Percentiles rank a stretch among this genome's conserved stretches.
phyloP scores from a whole-genome alignment of 2,113 vertebrate genomes.

The Fulmarus glacialis region DNA sequence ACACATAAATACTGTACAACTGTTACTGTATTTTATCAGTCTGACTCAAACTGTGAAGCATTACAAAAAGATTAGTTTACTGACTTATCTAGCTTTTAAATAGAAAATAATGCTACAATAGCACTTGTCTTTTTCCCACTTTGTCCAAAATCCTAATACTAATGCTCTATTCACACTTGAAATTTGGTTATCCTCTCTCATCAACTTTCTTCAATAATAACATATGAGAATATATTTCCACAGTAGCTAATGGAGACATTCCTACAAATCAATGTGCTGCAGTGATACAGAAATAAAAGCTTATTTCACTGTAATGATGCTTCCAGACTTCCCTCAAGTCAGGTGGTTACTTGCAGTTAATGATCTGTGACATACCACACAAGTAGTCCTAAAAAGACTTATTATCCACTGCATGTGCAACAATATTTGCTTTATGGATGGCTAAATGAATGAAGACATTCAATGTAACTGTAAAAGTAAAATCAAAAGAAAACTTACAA shows the following conservation, averaged over 20 bases:
- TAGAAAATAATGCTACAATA: slow-evolving; percentile 26
- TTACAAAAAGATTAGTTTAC: not conserved
- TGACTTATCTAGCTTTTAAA: not conserved
- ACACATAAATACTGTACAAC: not conserved
- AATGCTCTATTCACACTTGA: slow-evolving; percentile 31
- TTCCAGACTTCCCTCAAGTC: slow-evolving; percentile 92
- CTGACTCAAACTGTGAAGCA: not conserved
- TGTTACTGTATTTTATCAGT: not conserved
- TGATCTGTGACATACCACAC: slow-evolving; percentile 99
- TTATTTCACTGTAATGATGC: slow-evolving; percentile 91
- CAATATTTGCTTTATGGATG: slow-evolving; percentile 99
- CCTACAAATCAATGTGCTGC: slow-evolving; percentile 88
- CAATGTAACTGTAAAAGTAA: slow-evolving; percentile 91
- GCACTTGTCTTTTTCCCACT: slow-evolving; percentile 18
- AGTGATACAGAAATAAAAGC: slow-evolving; percentile 89
- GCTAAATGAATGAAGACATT: slow-evolving; percentile 98
- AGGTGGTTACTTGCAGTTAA: slow-evolving; percentile 94
- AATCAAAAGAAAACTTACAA: slow-evolving; percentile 90
- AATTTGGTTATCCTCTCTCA: slow-evolving; percentile 66
- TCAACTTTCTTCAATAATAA: slow-evolving; percentile 72
- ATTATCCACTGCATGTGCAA: slow-evolving; percentile 98
- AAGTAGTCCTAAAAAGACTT: slow-evolving; percentile 95
- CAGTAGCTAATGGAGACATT: slow-evolving; percentile 83
- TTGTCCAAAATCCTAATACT: slow-evolving; percentile 22
- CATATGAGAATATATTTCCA: slow-evolving; percentile 72